These are phyloP conservation scores for Xanthorhoe spadicearia DNA, from an alignment of 2,888 invertebrate genomes.

Conservation along the genomic window DNA sequence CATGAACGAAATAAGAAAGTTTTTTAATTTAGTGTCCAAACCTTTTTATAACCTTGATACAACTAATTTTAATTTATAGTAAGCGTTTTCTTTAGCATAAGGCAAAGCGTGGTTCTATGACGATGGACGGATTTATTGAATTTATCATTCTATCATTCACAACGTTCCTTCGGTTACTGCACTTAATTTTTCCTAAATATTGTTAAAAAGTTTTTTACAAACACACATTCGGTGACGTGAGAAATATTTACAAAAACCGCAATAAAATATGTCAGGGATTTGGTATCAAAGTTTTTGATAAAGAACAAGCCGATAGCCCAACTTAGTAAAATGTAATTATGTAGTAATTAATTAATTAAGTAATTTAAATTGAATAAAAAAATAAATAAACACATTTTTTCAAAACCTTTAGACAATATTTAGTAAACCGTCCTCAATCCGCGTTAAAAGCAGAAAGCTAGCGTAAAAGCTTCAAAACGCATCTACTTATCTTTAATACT, in stretches of 20 bases:
- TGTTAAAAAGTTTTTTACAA: conserved; percentile 6
- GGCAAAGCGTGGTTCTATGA: conserved; percentile 42
- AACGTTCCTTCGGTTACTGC: not conserved
- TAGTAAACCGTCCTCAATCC: conserved; percentile 24
- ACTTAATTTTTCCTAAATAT: conserved; percentile 15
- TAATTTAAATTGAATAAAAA: too few species aligned
- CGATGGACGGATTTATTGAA: conserved; percentile 49
- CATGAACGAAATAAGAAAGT: not conserved
- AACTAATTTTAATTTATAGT: not conserved
- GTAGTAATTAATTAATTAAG: too few species aligned
- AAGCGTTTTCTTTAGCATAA: conserved; percentile 28
- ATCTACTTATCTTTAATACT: conserved; percentile 12
- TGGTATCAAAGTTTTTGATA: too few species aligned
- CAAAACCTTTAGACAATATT: conserved; percentile 16
- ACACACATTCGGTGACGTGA: too few species aligned
- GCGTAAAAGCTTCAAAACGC: conserved; percentile 16
- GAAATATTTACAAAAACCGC: not conserved
- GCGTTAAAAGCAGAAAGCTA: conserved; percentile 33
- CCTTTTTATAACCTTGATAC: not conserved
- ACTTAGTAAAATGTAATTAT: too few species aligned
- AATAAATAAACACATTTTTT: too few species aligned
- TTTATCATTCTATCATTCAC: not conserved
- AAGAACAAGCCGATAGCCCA: too few species aligned
- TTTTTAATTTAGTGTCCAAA: not conserved
- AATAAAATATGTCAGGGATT: not conserved